phyloP scores from a whole-genome alignment of 2,113 vertebrate genomes.

The Mohoua ochrocephala region DNA sequence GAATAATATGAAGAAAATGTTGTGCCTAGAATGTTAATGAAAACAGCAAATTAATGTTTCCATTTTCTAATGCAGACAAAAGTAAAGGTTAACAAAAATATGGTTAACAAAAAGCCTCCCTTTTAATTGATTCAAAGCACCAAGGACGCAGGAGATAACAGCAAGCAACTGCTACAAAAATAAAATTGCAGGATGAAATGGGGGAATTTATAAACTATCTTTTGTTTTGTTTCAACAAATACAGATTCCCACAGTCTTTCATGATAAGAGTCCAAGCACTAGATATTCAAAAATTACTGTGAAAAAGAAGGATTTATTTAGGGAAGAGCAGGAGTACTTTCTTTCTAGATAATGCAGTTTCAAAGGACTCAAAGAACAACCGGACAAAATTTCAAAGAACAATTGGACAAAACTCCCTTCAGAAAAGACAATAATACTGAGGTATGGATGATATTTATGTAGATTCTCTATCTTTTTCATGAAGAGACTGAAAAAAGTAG shows the following conservation, averaged over 20 bases:
- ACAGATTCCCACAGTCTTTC: neutral
- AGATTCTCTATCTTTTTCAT: neutral
- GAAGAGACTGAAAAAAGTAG: neutral
- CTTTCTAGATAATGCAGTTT: neutral
- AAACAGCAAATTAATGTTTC: neutral
- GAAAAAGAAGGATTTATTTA: neutral
- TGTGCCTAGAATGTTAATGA: neutral
- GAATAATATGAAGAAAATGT: neutral
- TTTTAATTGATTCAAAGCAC: neutral
- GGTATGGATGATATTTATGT: neutral
- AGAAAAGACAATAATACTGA: neutral
- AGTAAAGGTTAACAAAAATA: neutral
- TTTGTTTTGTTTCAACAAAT: neutral
- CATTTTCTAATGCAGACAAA: neutral
- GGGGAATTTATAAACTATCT: neutral
- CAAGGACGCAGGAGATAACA: neutral
- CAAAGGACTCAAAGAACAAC: neutral
- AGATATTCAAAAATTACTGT: neutral
- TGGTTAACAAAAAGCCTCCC: neutral
- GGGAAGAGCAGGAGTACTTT: neutral
- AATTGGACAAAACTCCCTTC: neutral
- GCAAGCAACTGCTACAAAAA: neutral
- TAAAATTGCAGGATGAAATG: neutral
- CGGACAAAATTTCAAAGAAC: neutral
- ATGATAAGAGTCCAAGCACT: neutral